These are phyloP conservation scores for Chauna torquata DNA, from an alignment of 2,113 vertebrate species.

Conservation along the genomic window DNA sequence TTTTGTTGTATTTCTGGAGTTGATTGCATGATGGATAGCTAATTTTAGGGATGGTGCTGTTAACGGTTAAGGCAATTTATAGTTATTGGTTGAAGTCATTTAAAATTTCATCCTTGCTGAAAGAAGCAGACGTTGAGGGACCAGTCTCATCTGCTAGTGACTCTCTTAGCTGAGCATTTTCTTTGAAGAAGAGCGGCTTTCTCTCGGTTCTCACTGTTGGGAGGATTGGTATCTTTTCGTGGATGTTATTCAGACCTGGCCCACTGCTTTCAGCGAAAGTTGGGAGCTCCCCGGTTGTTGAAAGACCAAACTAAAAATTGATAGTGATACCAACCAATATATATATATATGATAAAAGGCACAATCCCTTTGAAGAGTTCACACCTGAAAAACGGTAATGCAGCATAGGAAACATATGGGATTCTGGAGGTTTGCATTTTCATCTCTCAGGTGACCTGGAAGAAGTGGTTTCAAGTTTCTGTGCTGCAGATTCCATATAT, in stretches of 20 bases:
- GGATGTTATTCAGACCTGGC: background rate
- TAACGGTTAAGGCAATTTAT: background rate
- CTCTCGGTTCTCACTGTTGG: background rate
- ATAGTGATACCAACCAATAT: background rate
- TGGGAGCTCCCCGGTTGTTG: background rate
- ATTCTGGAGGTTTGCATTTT: background rate
- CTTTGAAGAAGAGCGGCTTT: background rate
- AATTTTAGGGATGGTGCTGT: background rate
- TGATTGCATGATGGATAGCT: background rate
- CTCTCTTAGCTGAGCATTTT: too few relatives aligned
- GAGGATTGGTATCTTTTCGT: background rate
- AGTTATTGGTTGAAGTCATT: background rate
- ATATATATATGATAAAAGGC: too few relatives aligned
- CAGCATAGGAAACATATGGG: background rate
- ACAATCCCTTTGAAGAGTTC: background rate
- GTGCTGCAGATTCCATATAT: background rate
- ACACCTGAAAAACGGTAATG: background rate
- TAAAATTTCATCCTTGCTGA: background rate
- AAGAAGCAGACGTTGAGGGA: background rate
- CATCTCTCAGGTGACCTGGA: background rate
- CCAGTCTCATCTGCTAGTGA: background rate
- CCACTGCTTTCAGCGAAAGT: background rate
- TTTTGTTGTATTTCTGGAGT: background rate
- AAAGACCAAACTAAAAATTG: background rate
- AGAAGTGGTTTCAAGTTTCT: background rate